Percentiles rank a stretch among this genome's conserved stretches.
Evolutionary conservation across 1,140 invertebrate genomes (phyloP).

Genomic region (Leptonema lineaticorne): DNA sequence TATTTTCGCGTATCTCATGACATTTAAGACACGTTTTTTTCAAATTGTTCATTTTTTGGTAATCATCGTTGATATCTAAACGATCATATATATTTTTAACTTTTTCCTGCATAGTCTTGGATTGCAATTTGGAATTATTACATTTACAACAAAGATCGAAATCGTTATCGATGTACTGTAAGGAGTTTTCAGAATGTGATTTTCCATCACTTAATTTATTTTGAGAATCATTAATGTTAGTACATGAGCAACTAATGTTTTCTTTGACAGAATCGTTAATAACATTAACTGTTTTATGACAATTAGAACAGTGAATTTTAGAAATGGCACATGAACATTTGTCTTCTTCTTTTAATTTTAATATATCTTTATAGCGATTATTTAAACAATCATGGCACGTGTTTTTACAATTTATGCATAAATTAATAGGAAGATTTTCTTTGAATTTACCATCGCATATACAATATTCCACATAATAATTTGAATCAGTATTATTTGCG

Average conservation of each 20-base stretch:
- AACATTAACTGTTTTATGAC: neutral
- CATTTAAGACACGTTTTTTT: conserved; percentile 56
- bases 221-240: neutral
- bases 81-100: conserved; percentile 34
- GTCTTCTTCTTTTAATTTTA: neutral
- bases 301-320: conserved; percentile 11
- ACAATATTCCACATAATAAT: neutral
- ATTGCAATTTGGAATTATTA: conserved; percentile 6
- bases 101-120: neutral
- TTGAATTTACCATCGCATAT: neutral
- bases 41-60: conserved; percentile 40
- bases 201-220: neutral
- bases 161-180: neutral
- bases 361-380: neutral
- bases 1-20: conserved; percentile 56
- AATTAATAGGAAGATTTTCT: neutral
- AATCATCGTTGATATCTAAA: conserved; percentile 14
- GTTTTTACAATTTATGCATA: neutral
- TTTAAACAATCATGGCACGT: neutral
- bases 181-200: neutral
- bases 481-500: neutral
- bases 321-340: neutral
- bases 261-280: neutral
- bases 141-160: conserved; percentile 16
- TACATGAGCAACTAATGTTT: neutral